Evolutionary conservation across 23 tunicate species (phyloP), one percentile per base, ranked within the genome.

Genomic region (Pegea sp.): DNA sequence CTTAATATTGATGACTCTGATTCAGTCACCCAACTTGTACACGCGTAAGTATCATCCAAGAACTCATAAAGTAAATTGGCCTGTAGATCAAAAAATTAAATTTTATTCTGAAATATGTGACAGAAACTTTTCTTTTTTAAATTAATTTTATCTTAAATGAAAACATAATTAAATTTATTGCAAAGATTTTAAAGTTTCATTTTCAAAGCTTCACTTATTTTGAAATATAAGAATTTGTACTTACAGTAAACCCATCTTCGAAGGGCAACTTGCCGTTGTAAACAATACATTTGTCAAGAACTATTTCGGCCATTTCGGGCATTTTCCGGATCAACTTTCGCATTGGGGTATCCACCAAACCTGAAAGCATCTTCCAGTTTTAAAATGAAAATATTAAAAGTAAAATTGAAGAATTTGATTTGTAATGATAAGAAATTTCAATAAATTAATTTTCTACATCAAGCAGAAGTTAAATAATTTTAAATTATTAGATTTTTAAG

Each of bases 31-130:
- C 46, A 38, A 11, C 16, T 16, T 11, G 46, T 38, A 16, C 46
- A 38, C 46, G 46, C 46, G 46, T 38, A 38, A 11, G 46, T 38
- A 16, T 38, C 46, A 16, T 38, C 46, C 46, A 38, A 38, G 46
- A 8, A 38, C 46, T 38, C 16, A 16, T 38, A 38, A 16, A 38
- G 46, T 16, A 38, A 11, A 8, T 38, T 38, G 13, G 16, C 46
- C 46, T 38, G 46, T 16, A 38, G 16, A 38, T 16, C n/a, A n/a
- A n/a, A n/a, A n/a, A n/a, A n/a, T n/a, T 38, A 38, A 38, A 11
- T 38, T 38, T 38, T 8, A 38, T 8, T 38, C 16, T 38, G 11
- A 11, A 38, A 38, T 8, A 38, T 16, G 11, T 38, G 16, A 16
- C 46, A 8, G 46, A 38, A 38, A 38, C 46, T 38, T 8, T 8